A percentile compares a stretch with the other conserved stretches of the same genome.
Evolutionary conservation across 1,140 invertebrate genomes (phyloP).

Genomic region (Mercenaria mercenaria): DNA sequence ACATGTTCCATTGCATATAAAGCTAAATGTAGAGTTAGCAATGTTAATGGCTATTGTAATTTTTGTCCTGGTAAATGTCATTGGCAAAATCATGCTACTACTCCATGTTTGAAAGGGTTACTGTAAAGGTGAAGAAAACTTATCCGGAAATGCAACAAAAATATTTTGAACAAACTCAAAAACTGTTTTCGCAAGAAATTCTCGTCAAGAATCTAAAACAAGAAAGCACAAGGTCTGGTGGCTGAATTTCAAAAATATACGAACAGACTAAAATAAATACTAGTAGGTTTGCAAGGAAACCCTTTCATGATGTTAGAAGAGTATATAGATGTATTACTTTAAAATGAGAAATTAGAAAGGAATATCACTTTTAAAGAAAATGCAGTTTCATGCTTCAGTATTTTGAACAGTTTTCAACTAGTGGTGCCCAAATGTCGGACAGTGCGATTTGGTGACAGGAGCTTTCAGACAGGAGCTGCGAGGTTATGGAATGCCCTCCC

Average conservation of each 20-base stretch:
- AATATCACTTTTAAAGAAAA: too few species aligned
- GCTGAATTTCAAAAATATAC: slow-evolving; percentile 5
- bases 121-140: slow-evolving; percentile 23
- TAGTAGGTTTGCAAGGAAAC: slow-evolving; percentile 40
- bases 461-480: too few species aligned
- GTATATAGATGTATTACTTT: slow-evolving; percentile 53
- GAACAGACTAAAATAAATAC: slow-evolving; percentile 36
- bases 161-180: not conserved
- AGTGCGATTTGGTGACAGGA: too few species aligned
- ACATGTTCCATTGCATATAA: not conserved
- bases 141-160: slow-evolving; percentile 9
- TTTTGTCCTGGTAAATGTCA: slow-evolving; percentile 28
- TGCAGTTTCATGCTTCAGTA: too few species aligned
- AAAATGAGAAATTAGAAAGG: slow-evolving; percentile 29
- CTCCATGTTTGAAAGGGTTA: not conserved
- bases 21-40: not conserved
- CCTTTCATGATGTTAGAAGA: slow-evolving; percentile 20
- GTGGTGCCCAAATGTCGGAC: too few species aligned
- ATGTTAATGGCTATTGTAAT: slow-evolving; percentile 25
- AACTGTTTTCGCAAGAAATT: slow-evolving; percentile 26
- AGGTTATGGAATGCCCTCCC: too few species aligned
- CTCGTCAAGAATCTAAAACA: slow-evolving; percentile 33
- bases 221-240: slow-evolving; percentile 15
- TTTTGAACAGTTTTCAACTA: too few species aligned
- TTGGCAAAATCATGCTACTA: slow-evolving; percentile 44